Evolutionary conservation across 2,797 vertebrate genomes (phyloP).

Genomic region (Mormyrus hasselquistii): DNA sequence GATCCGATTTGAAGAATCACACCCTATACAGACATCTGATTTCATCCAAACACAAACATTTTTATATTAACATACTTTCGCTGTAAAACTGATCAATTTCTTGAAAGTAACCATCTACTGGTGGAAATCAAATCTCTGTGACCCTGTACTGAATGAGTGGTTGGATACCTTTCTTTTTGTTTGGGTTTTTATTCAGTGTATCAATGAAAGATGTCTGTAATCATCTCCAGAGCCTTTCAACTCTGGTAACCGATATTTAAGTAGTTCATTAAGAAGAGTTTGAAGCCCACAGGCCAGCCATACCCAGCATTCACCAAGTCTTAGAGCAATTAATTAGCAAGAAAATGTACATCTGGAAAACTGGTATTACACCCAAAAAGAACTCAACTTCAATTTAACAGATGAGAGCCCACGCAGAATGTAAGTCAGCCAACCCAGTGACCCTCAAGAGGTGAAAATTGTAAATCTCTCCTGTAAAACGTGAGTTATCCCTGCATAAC

Average conservation of each 20-base stretch:
- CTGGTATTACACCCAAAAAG: not conserved
- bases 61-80: not conserved
- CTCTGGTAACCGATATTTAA: not conserved
- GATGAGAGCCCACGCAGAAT: not conserved
- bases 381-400: constrained; percentile 7
- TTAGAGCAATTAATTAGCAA: not conserved
- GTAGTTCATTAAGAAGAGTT: not conserved
- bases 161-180: not conserved
- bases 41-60: not conserved
- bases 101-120: not conserved
- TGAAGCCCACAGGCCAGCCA: not conserved
- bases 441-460: not conserved
- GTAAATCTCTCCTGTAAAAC: not conserved
- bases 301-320: not conserved
- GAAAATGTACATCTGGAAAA: not conserved
- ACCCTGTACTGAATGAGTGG: not conserved
- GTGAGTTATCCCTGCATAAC: not conserved
- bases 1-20: not conserved
- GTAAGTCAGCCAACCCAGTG: not conserved
- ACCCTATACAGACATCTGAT: not conserved
- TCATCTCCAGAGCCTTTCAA: not conserved
- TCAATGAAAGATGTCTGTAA: not conserved
- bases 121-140: not conserved
- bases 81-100: not conserved
- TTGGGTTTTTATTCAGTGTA: not conserved